Percentiles rank a stretch among this genome's conserved stretches.
Evolutionary conservation across 2,797 vertebrate species (phyloP).

Genomic region (Eospalax fontanierii): DNA sequence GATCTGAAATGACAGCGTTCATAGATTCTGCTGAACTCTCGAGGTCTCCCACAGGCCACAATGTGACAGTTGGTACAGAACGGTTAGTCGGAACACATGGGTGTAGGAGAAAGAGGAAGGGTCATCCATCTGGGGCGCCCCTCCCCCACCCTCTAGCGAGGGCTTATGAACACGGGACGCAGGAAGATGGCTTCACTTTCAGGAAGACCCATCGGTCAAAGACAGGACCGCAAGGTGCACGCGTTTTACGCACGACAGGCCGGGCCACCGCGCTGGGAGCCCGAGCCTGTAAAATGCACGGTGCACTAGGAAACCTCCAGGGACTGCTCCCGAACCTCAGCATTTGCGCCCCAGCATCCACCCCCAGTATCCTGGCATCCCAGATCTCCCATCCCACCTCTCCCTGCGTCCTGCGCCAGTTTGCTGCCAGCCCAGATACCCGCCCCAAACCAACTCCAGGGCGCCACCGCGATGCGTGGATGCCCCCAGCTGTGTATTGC

Average conservation of each 20-base stretch:
- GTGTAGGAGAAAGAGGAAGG: neutral
- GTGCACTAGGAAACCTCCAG: no score
- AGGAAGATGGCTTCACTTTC: neutral
- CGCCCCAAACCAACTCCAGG: neutral
- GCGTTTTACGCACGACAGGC: no score
- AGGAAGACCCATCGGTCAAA: no score
- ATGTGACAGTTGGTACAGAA: neutral
- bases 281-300: neutral
- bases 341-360: neutral
- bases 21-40: neutral
- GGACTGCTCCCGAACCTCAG: neutral
- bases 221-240: neutral
- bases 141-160: no score
- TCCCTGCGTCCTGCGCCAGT: neutral
- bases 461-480: rapidly evolving
- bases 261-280: neutral
- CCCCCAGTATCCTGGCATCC: no score
- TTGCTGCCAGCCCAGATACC: neutral
- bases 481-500: neutral
- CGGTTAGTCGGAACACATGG: neutral
- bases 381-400: no score
- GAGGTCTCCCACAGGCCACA: neutral
- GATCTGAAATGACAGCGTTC: neutral
- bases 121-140: neutral
- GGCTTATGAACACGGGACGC: neutral